These are phyloP conservation scores for Orthosia cruda DNA, from an alignment of 2,888 invertebrate genomes.

Conservation along the genomic window DNA sequence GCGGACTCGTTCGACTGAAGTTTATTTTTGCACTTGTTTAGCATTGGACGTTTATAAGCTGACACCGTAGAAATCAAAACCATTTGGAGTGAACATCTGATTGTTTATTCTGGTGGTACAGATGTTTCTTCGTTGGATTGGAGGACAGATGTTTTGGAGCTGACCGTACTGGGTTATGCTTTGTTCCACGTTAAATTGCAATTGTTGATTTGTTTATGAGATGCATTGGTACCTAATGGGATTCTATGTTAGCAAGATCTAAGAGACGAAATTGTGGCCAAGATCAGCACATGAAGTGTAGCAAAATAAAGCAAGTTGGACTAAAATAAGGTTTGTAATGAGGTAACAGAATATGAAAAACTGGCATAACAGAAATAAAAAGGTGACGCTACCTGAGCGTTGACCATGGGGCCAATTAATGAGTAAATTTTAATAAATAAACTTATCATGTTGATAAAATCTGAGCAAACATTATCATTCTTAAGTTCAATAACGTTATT, in stretches of 20 bases:
- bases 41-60: neutral
- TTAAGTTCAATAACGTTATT: neutral
- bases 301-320: neutral
- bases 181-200: neutral
- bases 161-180: neutral
- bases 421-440: neutral
- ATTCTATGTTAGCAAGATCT: neutral
- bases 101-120: conserved; percentile 14
- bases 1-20: neutral
- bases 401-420: neutral
- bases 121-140: neutral
- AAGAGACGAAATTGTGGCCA: neutral
- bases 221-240: neutral
- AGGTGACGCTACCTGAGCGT: too few species aligned
- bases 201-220: conserved; percentile 10
- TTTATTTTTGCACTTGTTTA: neutral
- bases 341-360: too few species aligned
- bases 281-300: neutral
- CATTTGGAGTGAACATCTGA: conserved; percentile 10
- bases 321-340: neutral
- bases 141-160: conserved; percentile 41
- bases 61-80: neutral
- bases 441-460: conserved; percentile 13
- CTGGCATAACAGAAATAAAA: neutral
- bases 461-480: conserved; percentile 1